Evolutionary conservation across 2,888 invertebrate genomes (phyloP).

Genomic region (Philhelius pedissequus): DNA sequence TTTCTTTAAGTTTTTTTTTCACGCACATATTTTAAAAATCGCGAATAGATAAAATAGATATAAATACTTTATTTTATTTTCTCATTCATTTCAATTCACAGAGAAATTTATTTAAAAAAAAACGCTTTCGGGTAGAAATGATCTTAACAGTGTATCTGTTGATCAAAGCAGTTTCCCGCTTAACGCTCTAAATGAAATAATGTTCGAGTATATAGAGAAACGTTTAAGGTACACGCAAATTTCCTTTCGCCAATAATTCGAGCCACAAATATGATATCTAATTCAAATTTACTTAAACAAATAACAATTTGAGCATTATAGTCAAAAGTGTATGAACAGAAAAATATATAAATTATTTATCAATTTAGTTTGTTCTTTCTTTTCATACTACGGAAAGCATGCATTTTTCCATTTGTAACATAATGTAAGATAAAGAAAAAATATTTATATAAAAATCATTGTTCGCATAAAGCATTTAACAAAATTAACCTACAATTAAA

Average conservation of each 20-base stretch:
- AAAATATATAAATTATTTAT: neutral
- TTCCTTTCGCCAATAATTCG: neutral
- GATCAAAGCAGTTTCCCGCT: neutral
- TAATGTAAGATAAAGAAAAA: neutral
- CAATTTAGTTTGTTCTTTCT: neutral
- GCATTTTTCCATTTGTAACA: neutral
- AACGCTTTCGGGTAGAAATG: no score
- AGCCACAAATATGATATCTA: neutral
- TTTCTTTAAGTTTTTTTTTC: no score
- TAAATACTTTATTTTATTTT: no score
- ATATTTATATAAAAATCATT: neutral
- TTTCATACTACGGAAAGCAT: neutral
- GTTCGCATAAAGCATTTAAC: neutral
- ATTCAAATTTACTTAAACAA: neutral
- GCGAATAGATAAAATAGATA: no score
- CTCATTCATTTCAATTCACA: no score
- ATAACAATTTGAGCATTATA: constrained; percentile 44
- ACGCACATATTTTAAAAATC: no score
- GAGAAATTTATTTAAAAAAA: no score
- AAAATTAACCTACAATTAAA: neutral
- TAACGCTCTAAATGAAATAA: neutral
- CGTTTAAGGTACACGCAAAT: neutral
- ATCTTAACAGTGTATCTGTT: no score
- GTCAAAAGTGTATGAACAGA: constrained; percentile 41
- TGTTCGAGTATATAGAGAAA: neutral